Evolutionary conservation across 2,888 invertebrate species (phyloP).

Genomic region (Orthosia gracilis): DNA sequence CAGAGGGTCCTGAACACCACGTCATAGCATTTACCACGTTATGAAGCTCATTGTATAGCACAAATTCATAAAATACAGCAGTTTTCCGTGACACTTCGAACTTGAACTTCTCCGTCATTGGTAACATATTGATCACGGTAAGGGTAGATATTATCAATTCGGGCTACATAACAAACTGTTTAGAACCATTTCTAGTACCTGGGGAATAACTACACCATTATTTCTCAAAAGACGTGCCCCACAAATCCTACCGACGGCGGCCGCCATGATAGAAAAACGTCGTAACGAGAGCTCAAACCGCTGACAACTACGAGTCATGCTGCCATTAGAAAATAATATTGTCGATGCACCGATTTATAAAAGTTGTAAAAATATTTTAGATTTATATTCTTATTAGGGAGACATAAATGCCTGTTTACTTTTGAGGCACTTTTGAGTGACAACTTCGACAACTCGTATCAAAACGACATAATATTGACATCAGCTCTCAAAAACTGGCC

Average conservation of each 20-base stretch:
- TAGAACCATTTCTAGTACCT: conserved; percentile 91
- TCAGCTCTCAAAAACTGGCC: conserved; percentile 31
- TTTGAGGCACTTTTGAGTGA: conserved; percentile 9
- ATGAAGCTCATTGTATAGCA: conserved; percentile 61
- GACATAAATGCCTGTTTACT: conserved; percentile 30
- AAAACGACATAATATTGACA: conserved; percentile 41
- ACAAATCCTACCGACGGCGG: conserved; percentile 96
- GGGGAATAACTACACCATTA: conserved; percentile 93
- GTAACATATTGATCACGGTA: conserved; percentile 72
- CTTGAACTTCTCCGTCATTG: conserved; percentile 69
- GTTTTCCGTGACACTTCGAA: conserved; percentile 73
- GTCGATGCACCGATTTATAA: conserved; percentile 31
- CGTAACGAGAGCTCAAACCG: conserved; percentile 84
- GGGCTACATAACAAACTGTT: conserved; percentile 70
- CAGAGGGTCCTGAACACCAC: conserved; percentile 63
- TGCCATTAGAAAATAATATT: conserved; percentile 73
- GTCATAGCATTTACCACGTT: conserved; percentile 66
- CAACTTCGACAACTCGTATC: conserved; percentile 43
- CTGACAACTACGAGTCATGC: conserved; percentile 79
- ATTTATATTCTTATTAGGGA: conserved; percentile 5
- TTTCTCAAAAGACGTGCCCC: conserved; percentile 96
- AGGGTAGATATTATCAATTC: conserved; percentile 67
- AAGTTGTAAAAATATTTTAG: conserved; percentile 6
- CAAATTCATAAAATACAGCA: conserved; percentile 81
- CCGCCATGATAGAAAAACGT: conserved; percentile 95